Base-by-base conservation (phyloP, 2,888 invertebrate species). In the Tachina lurida region DNA sequence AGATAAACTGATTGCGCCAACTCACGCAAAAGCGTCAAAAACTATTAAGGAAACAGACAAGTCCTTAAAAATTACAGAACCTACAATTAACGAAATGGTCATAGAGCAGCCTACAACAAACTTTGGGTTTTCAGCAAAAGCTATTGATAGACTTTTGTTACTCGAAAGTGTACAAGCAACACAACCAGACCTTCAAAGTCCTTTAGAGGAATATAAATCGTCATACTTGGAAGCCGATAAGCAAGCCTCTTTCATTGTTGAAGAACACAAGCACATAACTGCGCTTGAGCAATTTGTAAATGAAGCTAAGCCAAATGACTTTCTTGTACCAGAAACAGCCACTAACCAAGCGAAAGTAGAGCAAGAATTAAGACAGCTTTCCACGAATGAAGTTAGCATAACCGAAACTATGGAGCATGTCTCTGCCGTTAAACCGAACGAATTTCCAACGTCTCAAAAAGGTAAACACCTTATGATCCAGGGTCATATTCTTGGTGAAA, bases 131-230 rank as follows among this genome's bases (percentile, higher is more conserved):
- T 12, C 75, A 15, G 75, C 77, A 39, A 82, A 90, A 88, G 91
- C 93, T 7, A 93, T 93, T 10, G 93, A 93, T 84, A 90, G 91
- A 60, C 91, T 93, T 22, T 91, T 92, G n/a, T 93, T 95, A 43
- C 93, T 93, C 58, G 93, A 94, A 86, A 93, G 95, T 87, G 90
- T 97, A 47, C 93, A 94, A 43, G 94, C 95, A 67, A 95, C 93
- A 71, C 93, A 95, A 41, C 94, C 95, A 5, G 95, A 95, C 88
- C 92, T 95, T 19, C 95, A 96, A 90, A 94, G 95, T 78, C 95
- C 95, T 73, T 95, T 95, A 92, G 92, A 93, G 3, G 94, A 95
- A 70, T 73, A 67, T 12, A 93, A 95, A 31, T 88, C 91, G 10
- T 90, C 94, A n/a, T 75, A 85, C 10, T 8, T 88, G 7, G 74